Evolutionary conservation across 1,140 invertebrate species (phyloP), one percentile per base, ranked within the genome.

Genomic region (Calephelis virginiensis): DNA sequence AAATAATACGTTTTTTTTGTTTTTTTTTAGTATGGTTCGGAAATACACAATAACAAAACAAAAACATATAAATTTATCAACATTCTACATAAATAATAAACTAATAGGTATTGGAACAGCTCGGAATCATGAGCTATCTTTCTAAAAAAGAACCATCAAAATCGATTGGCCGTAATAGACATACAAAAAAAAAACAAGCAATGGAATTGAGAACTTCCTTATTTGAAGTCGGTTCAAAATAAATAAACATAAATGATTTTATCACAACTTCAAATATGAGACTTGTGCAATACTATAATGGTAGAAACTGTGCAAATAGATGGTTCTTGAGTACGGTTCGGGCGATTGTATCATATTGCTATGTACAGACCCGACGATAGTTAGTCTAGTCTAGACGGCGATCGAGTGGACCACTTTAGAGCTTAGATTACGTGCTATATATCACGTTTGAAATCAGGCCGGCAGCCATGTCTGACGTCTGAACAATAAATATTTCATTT

Each of bases 301-400:
- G 64, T 72, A 70, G 81, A 78, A 81, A 81, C 80, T 77, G 69
- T 75, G 77, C 72, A 78, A 81, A 80, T 72, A 70, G 68, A 71
- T 70, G 63, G 67, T 67, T 69, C 75, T 71, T 73, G 77, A 78
- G 75, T 76, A 71, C 67, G 68, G 68, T 85, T 83, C 70, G 73
- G 68, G 68, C 71, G 78, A 86, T 83, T 81, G 76, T 85, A 83
- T 85, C 80, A 71, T 72, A 80, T 82, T 83, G 79, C 83, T 73
- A 76, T 82, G 77, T 81, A 82, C 78, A 74, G 78, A 75, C 64
- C 28, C 72, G 67, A 67, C 74, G 73, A 78, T 77, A 74, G 70
- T 76, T 74, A 74, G 70, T 78, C 72, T 73, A 70, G 77, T 79
- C 78, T 78, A 78, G 76, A 80, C 81, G 69, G 70, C 72, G 73